Percentiles rank a stretch among this genome's conserved stretches.
These are phyloP conservation scores for Batillaria attramentaria DNA, from an alignment of 1,140 invertebrate species.

Conservation along the genomic window DNA sequence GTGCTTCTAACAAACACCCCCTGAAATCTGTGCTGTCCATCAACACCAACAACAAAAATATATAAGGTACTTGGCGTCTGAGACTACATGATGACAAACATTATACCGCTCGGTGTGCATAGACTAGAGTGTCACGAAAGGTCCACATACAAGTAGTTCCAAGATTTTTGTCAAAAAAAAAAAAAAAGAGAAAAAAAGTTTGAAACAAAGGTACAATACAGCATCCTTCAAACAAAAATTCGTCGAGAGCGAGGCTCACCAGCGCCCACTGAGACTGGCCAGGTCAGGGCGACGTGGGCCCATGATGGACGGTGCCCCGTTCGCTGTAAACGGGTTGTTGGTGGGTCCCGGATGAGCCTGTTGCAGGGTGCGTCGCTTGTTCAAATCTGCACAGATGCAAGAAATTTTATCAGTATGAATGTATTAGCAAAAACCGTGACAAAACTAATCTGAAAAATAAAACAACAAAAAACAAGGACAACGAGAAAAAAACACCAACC, in stretches of 20 bases:
- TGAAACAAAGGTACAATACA: not conserved
- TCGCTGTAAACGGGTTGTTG: slow-evolving; percentile 53
- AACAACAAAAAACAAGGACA: too few species aligned
- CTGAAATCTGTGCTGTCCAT: not conserved
- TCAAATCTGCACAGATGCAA: slow-evolving; percentile 34
- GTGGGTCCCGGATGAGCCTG: slow-evolving; percentile 2
- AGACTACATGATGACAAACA: too few species aligned
- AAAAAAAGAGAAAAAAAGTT: not conserved
- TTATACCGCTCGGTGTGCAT: slow-evolving; percentile 10
- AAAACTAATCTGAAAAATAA: too few species aligned
- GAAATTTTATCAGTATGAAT: too few species aligned
- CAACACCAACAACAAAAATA: not conserved
- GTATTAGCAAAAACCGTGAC: too few species aligned
- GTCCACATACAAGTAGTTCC: slow-evolving; percentile 34
- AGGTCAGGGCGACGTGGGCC: slow-evolving; percentile 53
- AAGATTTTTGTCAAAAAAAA: slow-evolving; percentile 44
- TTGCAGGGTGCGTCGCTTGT: slow-evolving; percentile 33
- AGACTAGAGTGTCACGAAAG: slow-evolving; percentile 29
- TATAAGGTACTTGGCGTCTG: too few species aligned
- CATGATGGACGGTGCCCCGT: slow-evolving; percentile 42
- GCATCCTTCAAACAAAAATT: slow-evolving; percentile 46
- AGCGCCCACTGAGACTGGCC: slow-evolving; percentile 66
- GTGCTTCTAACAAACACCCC: not conserved
- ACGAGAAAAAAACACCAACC: too few species aligned
- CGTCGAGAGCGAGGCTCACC: slow-evolving; percentile 50